Percentiles rank a stretch among this genome's conserved stretches.
Conservation (phyloP, 2,113 vertebrate genomes). For the Syngnathus typhle region DNA sequence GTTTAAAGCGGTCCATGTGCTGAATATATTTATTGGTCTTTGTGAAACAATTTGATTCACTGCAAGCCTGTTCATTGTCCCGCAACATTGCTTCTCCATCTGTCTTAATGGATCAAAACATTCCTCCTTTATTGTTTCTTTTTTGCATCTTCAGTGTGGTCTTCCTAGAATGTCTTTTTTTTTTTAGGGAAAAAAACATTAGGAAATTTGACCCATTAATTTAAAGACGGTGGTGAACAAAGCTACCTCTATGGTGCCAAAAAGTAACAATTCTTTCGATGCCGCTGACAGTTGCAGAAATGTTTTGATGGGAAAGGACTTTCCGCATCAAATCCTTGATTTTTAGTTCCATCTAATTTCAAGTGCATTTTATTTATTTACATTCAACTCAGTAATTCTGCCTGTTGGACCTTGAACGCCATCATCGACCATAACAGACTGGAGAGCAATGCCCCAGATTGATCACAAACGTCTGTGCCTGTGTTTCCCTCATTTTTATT, state of each 20-base stretch:
- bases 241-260: slow-evolving; percentile 1
- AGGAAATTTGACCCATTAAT: background rate
- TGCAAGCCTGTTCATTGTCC: background rate
- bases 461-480: slow-evolving; percentile 13
- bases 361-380: background rate
- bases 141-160: background rate
- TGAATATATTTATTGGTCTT: background rate
- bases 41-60: background rate
- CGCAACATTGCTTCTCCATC: background rate
- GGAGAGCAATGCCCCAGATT: background rate
- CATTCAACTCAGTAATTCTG: background rate
- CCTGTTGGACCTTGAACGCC: background rate
- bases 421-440: background rate
- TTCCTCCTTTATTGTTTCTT: background rate
- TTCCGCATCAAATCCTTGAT: background rate
- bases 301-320: too few relatives aligned
- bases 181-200: background rate
- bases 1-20: slow-evolving; percentile 1
- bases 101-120: background rate
- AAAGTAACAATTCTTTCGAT: background rate
- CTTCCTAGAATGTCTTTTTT: background rate
- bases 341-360: background rate
- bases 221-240: background rate
- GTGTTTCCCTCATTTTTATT: slow-evolving; percentile 11
- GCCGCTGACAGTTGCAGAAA: background rate